Percentiles rank a stretch among this genome's conserved stretches.
These are phyloP conservation scores for Sisyra terminalis DNA, from an alignment of 2,888 invertebrate species.

Conservation along the genomic window DNA sequence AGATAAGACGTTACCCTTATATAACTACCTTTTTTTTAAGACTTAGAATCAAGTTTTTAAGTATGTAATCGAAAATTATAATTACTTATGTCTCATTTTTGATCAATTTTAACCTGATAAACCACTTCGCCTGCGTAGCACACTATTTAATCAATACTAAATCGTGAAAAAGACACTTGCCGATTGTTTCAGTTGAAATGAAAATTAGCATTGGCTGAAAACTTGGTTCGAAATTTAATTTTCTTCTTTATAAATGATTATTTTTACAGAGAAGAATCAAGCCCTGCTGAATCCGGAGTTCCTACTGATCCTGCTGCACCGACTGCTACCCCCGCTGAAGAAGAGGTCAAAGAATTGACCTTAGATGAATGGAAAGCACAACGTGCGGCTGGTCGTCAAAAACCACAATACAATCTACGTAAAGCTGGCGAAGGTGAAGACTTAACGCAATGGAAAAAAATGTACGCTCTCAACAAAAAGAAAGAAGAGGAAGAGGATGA, in stretches of 20 bases:
- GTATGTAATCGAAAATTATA: too few relatives aligned
- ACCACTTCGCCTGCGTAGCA: too few relatives aligned
- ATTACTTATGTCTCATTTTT: too few relatives aligned
- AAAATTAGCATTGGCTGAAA: too few relatives aligned
- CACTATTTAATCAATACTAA: too few relatives aligned
- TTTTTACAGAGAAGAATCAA: slow-evolving; percentile 19
- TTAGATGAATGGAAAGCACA: slow-evolving; percentile 89
- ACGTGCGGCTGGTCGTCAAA: slow-evolving; percentile 58
- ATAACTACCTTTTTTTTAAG: too few relatives aligned
- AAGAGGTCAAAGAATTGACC: slow-evolving; percentile 74
- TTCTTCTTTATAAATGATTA: background rate
- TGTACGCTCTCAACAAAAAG: slow-evolving; percentile 62
- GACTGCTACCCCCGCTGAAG: slow-evolving; percentile 36
- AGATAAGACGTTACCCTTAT: too few relatives aligned
- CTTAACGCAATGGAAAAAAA: slow-evolving; percentile 81
- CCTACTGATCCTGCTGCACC: slow-evolving; percentile 14
- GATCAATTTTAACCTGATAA: too few relatives aligned
- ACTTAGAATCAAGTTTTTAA: too few relatives aligned
- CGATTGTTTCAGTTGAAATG: too few relatives aligned
- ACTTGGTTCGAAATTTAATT: too few relatives aligned
- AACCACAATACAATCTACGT: slow-evolving; percentile 79
- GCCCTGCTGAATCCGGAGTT: slow-evolving; percentile 14
- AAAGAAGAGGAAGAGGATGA: slow-evolving; percentile 51
- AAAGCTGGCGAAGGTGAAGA: slow-evolving; percentile 92
- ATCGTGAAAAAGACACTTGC: too few relatives aligned